These are phyloP conservation scores for Podarcis lilfordi DNA, from an alignment of 2,797 vertebrate genomes.

Conservation along the genomic window DNA sequence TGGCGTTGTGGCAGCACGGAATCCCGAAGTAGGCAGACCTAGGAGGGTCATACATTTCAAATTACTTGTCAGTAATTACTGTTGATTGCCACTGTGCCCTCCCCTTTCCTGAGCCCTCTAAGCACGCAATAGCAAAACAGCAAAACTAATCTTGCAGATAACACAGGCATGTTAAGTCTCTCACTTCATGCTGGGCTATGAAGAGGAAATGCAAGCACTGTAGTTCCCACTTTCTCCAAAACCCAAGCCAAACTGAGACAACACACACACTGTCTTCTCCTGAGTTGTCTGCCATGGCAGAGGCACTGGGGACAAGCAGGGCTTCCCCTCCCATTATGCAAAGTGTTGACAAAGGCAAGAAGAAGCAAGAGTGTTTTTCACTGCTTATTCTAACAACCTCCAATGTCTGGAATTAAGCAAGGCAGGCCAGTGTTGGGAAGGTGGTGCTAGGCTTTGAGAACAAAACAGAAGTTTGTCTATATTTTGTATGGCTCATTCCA, in stretches of 20 bases:
- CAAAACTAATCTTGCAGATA: neutral
- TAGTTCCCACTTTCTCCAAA: neutral
- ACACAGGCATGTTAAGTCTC: neutral
- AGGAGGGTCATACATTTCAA: neutral
- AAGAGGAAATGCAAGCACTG: neutral
- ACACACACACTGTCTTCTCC: neutral
- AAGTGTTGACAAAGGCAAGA: neutral
- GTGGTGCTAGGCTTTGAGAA: neutral
- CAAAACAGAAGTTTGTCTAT: neutral
- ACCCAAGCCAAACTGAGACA: neutral
- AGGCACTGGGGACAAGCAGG: neutral
- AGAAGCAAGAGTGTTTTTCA: neutral
- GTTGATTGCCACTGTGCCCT: neutral
- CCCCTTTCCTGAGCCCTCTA: neutral
- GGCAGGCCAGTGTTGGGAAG: neutral
- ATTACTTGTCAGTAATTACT: neutral
- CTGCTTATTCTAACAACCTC: neutral
- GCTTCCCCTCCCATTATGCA: neutral
- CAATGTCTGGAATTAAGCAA: neutral
- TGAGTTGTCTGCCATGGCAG: neutral
- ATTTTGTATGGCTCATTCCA: neutral
- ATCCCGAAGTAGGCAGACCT: fast-evolving
- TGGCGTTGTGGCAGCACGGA: neutral
- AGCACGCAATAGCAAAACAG: neutral
- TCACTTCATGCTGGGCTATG: neutral